Conservation (phyloP, 2,888 invertebrate genomes). For the Harpalus rufipes region DNA sequence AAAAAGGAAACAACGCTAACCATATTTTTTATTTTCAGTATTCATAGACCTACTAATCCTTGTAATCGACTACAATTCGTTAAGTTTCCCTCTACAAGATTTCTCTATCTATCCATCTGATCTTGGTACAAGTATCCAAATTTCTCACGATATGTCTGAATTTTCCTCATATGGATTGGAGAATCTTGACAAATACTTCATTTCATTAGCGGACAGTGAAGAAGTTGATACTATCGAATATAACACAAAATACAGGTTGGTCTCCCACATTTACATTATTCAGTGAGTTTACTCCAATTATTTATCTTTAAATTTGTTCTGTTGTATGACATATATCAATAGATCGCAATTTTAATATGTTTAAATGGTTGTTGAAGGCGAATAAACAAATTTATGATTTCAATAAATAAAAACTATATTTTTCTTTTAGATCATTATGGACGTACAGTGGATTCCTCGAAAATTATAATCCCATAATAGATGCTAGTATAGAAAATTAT, state of each 20-base stretch:
- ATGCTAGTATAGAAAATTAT: conserved; percentile 5
- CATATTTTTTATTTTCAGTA: conserved; percentile 5
- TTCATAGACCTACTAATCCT: conserved; percentile 9
- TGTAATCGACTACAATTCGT: background rate
- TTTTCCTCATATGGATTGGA: background rate
- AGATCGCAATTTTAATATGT: no score
- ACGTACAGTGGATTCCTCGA: background rate
- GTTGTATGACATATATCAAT: no score
- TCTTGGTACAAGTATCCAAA: conserved; percentile 11
- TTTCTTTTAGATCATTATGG: conserved; percentile 12
- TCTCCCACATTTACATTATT: background rate
- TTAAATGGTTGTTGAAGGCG: no score
- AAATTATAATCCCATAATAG: conserved; percentile 20
- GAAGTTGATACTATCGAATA: conserved; percentile 1
- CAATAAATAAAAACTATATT: no score
- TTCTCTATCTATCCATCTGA: background rate
- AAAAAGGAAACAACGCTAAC: background rate
- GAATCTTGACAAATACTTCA: conserved; percentile 2
- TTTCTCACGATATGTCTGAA: background rate
- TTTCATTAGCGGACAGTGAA: background rate
- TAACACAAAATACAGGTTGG: conserved; percentile 9
- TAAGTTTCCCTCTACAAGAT: background rate
- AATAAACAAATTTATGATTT: no score
- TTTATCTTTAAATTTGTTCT: no score
- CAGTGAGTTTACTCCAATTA: no score